Percentiles rank a stretch among this genome's conserved stretches.
These are phyloP conservation scores for Drosophila peninsularis DNA, from an alignment of 2,888 invertebrate species.

Conservation along the genomic window DNA sequence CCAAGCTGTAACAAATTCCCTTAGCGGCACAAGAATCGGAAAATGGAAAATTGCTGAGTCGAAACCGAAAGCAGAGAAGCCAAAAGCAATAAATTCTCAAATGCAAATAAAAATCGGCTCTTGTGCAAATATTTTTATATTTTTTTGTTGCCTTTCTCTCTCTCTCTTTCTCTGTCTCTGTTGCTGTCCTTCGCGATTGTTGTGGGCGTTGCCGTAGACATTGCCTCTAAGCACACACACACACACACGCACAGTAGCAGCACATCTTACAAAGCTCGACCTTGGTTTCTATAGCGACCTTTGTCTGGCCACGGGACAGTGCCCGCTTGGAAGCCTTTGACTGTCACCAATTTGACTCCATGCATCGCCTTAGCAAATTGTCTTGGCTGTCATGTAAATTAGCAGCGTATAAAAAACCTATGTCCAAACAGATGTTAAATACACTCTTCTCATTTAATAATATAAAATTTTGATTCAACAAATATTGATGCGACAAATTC, in stretches of 20 bases:
- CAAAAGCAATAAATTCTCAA: conserved; percentile 70
- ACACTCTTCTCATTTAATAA: not conserved
- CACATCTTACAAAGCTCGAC: conserved; percentile 46
- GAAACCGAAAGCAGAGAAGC: conserved; percentile 38
- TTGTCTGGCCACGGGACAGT: conserved; percentile 39
- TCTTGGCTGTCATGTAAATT: conserved; percentile 3
- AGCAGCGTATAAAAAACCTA: not conserved
- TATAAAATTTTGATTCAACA: not conserved
- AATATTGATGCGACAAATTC: not conserved
- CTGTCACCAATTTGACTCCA: conserved; percentile 36
- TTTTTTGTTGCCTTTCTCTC: conserved; percentile 11
- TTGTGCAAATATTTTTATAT: conserved; percentile 32
- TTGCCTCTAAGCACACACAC: conserved; percentile 27
- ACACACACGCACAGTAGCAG: conserved; percentile 28
- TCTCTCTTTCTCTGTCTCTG: not conserved
- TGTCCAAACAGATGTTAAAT: not conserved
- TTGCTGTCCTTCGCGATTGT: conserved; percentile 13
- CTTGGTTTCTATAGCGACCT: conserved; percentile 66
- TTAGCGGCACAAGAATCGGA: conserved; percentile 40
- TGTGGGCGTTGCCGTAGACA: conserved; percentile 35
- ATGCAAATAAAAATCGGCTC: conserved; percentile 69
- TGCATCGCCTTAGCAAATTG: conserved; percentile 17
- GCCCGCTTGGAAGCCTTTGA: conserved; percentile 33
- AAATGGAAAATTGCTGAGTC: conserved; percentile 49
- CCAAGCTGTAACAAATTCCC: conserved; percentile 54